Conservation (phyloP, 2,113 vertebrate species). For the Myiozetetes cayanensis region DNA sequence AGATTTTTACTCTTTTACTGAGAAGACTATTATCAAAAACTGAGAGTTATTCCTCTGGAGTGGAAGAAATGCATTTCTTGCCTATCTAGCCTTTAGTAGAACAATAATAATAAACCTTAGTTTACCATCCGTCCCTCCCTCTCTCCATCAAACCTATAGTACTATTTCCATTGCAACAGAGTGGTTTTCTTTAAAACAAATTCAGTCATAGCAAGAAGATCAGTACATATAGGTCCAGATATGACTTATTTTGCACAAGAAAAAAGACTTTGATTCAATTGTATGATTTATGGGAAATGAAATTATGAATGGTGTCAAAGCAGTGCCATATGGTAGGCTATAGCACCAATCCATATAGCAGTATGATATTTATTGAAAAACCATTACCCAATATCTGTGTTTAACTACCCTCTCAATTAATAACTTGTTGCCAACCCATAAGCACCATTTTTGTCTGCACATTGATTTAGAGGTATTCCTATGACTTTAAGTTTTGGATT, state of each 20-base stretch:
- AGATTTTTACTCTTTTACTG: background rate
- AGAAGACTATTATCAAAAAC: background rate
- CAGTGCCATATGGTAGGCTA: background rate
- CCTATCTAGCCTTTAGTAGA: background rate
- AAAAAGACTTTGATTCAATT: background rate
- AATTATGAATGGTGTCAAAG: background rate
- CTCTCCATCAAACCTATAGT: background rate
- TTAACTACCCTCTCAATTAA: background rate
- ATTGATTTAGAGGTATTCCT: background rate
- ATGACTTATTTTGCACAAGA: background rate
- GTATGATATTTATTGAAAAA: background rate
- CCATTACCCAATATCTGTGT: background rate
- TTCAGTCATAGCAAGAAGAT: background rate
- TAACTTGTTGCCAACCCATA: background rate
- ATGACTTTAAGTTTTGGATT: background rate
- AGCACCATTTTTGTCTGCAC: background rate
- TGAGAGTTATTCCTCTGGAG: background rate
- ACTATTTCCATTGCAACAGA: background rate
- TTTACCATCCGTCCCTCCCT: background rate
- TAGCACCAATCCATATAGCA: background rate
- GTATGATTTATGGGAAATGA: background rate
- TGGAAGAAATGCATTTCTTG: background rate
- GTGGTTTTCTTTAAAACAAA: background rate
- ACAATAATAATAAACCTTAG: background rate
- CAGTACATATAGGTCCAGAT: background rate